Base-by-base conservation (phyloP, 2,113 vertebrate genomes). In the Willisornis vidua region DNA sequence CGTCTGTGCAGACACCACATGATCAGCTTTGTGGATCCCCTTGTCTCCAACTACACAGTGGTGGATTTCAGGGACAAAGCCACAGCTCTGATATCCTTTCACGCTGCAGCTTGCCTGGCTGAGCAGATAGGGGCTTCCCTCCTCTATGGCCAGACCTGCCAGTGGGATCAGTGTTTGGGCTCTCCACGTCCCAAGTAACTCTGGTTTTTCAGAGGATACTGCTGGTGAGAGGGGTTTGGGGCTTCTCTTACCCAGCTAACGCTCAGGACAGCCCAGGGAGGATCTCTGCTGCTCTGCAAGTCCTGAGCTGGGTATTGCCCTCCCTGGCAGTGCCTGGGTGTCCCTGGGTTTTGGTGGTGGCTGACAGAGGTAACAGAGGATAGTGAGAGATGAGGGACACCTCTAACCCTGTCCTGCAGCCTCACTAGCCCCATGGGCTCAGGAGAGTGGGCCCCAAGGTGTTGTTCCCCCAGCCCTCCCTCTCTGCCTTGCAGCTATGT, bases 41-140 rank as follows among this genome's bases (percentile, higher is more conserved):
- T 99, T 3, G 98, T 98, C 90, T 99, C 93, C 93, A 98, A 97
- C 98, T 99, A 99, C 97, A 99, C 99, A 0, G 99, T 99, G 93
- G 98, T 99, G 96, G 99, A 99, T 97, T 99, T 99, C 98, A 98
- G 99, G 92, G 99, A 99, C 98, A 99, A 98, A 97, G 99, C 99
- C 0, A 86, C 98, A 78, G 57, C 98, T 68, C 96, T 99, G 58
- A 99, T 99, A 99, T 99, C 99, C 99, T 99, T 97, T 67, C 12
- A 2, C 1, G 5, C 80, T 89, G 62, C 81, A 33, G 85, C n/a
- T 39, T 78, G 76, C 5, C 85, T 71, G 66, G 58, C 65, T 0
- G 0, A 66, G 52, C 88, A 58, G 65, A 63, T n/a, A 29, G 1
- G 22, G 52, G 35, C 28, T 62, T 70, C 14, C 41, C 51, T 17